Evolutionary conservation across 2,888 invertebrate genomes (phyloP), one percentile per base, ranked within the genome.

Genomic region (Drosophila emarginata): DNA sequence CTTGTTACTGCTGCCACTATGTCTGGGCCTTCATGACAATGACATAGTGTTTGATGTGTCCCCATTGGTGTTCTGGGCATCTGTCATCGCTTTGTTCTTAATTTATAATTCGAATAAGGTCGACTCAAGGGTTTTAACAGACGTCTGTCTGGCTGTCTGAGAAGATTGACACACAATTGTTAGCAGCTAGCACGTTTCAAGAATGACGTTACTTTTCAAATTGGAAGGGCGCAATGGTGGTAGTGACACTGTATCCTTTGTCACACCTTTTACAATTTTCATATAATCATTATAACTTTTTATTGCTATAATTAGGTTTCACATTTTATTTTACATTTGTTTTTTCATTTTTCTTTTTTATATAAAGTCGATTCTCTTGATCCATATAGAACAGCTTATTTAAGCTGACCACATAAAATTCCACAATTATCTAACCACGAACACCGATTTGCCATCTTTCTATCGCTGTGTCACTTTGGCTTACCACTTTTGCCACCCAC

Each of bases 371-470:
- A 45, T 45, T 45, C 21, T 45, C 45, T 21, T 45, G 21, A 21
- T 45, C 45, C 4, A 45, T 9, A 36, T 36, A 2, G 7, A 2
- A 54, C 18, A 36, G 32, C 54, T 36, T 54, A 54, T 54, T 54
- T 54, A 54, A 54, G 54, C 54, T 54, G 36, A 54, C 54, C 54
- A 54, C 54, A 54, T 36, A 54, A 12, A 54, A 54, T 54, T 18
- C 32, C 54, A 54, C 54, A 54, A 54, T 54, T 54, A 54, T 54
- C 54, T 18, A 45, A 45, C 45, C 45, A 45, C 45, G 45, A 45
- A 45, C 45, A 21, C 21, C 45, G 14, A 45, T 45, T 12, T 18
- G 18, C 36, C 54, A 12, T 15, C 15, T 15, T 26, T 52, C 28
- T 28, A 11, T 37, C 4, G 3, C n/a, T 37, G 3, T 45, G 0